Evolutionary conservation across 2,888 invertebrate species (phyloP).

Genomic region (Timema cristinae): DNA sequence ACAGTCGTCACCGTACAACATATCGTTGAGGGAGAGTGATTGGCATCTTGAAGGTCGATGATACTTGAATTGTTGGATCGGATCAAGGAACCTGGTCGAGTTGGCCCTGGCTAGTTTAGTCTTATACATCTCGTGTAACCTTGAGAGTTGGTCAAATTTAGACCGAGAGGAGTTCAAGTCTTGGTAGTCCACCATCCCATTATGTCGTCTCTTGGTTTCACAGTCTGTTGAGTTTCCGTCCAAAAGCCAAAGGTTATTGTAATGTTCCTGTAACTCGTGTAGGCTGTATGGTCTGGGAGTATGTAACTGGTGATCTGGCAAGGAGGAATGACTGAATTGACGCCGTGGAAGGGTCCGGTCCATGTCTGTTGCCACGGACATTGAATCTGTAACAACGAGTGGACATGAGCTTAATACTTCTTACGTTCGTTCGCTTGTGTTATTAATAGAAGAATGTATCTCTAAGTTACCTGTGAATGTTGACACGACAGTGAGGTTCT

Average conservation of each 20-base stretch:
- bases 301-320: conserved; percentile 45
- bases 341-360: conserved; percentile 62
- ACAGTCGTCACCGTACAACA: conserved; percentile 52
- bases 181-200: conserved; percentile 40
- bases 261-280: conserved; percentile 32
- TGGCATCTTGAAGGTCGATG: conserved; percentile 62
- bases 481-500: conserved; percentile 85
- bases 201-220: conserved; percentile 50
- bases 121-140: conserved; percentile 75
- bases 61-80: conserved; percentile 33
- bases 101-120: conserved; percentile 71
- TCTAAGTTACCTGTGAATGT: conserved; percentile 70
- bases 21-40: conserved; percentile 65
- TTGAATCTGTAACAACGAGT: conserved; percentile 44
- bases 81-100: conserved; percentile 17
- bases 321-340: conserved; percentile 43
- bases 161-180: conserved; percentile 39
- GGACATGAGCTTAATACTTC: conserved; percentile 4
- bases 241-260: conserved; percentile 26
- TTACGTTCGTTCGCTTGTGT: conserved; percentile 36
- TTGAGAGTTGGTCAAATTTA: conserved; percentile 56
- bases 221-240: conserved; percentile 37
- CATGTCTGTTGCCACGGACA: conserved; percentile 57
- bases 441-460: conserved; percentile 25
- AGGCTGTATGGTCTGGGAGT: conserved; percentile 32